Evolutionary conservation across 2,888 invertebrate species (phyloP), one percentile per base, ranked within the genome.

Genomic region (Agrilus mali): DNA sequence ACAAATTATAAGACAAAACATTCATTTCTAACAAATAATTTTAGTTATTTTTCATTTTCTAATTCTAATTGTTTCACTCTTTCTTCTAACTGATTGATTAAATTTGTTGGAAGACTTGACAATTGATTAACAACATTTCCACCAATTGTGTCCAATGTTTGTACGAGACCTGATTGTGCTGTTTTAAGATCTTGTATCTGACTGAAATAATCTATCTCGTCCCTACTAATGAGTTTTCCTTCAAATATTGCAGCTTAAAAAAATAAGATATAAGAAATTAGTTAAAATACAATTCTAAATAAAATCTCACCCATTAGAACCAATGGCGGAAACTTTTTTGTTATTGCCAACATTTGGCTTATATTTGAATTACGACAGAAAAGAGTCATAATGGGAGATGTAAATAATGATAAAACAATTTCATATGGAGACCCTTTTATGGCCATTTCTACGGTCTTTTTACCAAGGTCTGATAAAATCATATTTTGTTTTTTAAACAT

Each of bases 171-270:
- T 42, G 79, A 75, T 58, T 80, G 77, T 0, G 78, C 78, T 15
- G 72, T 67, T 53, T 78, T 75, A 38, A 88, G 59, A 57, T 75
- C 76, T 0, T 80, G 77, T 58, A 85, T 68, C 56, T 72, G 66
- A 44, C 82, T 78, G 53, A 76, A 84, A 52, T 74, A 70, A 20
- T 80, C 55, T 27, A 88, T 66, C 54, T 87, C 82, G 58, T 80
- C 80, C 51, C 74, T 75, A 47, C 75, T 81, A 52, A 88, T 54
- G 22, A 87, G 63, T 44, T 69, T 72, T 38, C 79, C 78, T 55
- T 88, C 78, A 40, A 82, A 72, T 47, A 87, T 77, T n/a, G 80
- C 87, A 61, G 77, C 83, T 82, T 65, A 52, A 66, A 68, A 14
- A 33, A 42, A 22, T 33, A 44, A 40, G 27, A 12, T 41, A 2